Evolutionary conservation across 2,113 vertebrate genomes (phyloP).

Genomic region (Mohoua ochrocephala): DNA sequence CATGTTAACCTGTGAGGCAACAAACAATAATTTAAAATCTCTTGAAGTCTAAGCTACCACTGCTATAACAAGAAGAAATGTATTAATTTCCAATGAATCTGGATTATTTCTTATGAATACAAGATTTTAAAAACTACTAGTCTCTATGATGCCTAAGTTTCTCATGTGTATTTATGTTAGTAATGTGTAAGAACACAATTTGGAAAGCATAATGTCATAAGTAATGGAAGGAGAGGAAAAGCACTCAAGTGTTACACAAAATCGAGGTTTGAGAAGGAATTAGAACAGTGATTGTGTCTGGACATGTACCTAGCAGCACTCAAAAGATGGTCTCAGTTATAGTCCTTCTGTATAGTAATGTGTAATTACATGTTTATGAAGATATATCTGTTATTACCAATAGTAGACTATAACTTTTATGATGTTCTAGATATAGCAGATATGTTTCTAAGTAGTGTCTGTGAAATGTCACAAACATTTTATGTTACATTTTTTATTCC

Average conservation of each 20-base stretch:
- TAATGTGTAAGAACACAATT: not conserved
- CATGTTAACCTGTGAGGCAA: not conserved
- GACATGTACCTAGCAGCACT: not conserved
- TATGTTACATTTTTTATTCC: conserved; percentile 30
- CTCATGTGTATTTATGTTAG: not conserved
- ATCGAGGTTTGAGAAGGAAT: not conserved
- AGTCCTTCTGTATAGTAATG: not conserved
- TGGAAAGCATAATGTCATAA: not conserved
- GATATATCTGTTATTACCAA: not conserved
- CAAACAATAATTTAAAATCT: not conserved
- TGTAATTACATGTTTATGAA: not conserved
- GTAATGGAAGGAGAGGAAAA: not conserved
- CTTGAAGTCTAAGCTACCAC: not conserved
- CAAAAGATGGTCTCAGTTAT: not conserved
- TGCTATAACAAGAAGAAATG: not conserved
- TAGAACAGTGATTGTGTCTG: not conserved
- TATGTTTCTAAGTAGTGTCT: not conserved
- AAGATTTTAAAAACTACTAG: not conserved
- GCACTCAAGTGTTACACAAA: not conserved
- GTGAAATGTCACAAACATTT: conserved; percentile 28
- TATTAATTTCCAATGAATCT: not conserved
- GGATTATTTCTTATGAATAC: not conserved
- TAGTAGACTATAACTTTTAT: not conserved
- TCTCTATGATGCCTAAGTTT: not conserved
- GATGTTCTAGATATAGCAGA: not conserved